Percentiles rank a stretch among this genome's conserved stretches.
Conservation (phyloP, 2,888 invertebrate genomes). For the Trypoxylon attenuatum region DNA sequence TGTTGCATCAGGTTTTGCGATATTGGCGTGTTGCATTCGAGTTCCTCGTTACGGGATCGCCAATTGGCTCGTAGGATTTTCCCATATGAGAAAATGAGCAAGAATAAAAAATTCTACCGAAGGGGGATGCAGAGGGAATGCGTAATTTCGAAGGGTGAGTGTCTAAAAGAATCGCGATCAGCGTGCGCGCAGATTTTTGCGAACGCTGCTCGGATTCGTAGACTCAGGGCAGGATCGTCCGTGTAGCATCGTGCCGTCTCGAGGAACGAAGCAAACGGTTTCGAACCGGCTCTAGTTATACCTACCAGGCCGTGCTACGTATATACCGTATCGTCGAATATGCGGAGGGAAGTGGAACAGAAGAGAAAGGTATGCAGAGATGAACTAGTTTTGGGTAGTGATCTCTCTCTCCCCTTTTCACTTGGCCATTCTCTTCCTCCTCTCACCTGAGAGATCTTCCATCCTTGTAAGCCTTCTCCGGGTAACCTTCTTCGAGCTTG, state of each 20-base stretch:
- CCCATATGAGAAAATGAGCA: no score
- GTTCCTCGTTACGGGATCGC: no score
- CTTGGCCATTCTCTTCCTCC: conserved; percentile 44
- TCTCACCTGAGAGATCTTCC: background rate
- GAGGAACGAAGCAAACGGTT: conserved; percentile 64
- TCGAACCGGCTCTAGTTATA: conserved; percentile 70
- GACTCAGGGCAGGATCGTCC: conserved; percentile 48
- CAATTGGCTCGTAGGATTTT: no score
- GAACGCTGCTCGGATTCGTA: conserved; percentile 25
- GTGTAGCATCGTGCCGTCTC: conserved; percentile 57
- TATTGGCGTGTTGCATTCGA: no score
- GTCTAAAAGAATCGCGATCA: background rate
- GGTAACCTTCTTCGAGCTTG: background rate
- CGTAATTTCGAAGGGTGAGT: background rate
- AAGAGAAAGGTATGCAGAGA: conserved; percentile 74
- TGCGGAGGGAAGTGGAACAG: conserved; percentile 71
- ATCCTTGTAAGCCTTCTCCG: background rate
- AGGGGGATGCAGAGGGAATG: no score
- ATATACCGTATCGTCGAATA: conserved; percentile 56
- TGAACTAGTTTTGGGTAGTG: conserved; percentile 71
- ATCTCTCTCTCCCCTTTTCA: conserved; percentile 56
- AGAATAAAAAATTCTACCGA: no score
- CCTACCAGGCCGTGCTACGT: conserved; percentile 56
- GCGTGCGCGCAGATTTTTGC: background rate
- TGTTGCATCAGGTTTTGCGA: no score